phyloP scores from a whole-genome alignment of 1,140 invertebrate genomes.

The Aradophagus sp. region DNA sequence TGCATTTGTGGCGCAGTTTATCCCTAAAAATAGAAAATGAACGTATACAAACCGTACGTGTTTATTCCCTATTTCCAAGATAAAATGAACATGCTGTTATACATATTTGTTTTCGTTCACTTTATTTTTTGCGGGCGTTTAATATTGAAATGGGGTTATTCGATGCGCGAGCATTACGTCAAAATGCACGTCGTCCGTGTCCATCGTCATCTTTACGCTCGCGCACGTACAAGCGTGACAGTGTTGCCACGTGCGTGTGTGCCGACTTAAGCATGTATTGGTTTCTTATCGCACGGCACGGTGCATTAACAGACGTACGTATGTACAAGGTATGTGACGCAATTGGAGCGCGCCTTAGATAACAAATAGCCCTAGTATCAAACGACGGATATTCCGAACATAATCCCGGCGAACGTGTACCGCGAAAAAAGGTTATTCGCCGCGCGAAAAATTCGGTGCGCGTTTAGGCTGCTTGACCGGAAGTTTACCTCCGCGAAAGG shows the following conservation, averaged over 20 bases:
- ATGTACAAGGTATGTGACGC: slow-evolving; percentile 50
- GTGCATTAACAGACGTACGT: slow-evolving; percentile 49
- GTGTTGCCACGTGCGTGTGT: slow-evolving; percentile 6
- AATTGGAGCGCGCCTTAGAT: slow-evolving; percentile 51
- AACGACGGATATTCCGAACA: slow-evolving; percentile 24
- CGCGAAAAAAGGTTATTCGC: too few species aligned
- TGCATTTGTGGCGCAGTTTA: too few species aligned
- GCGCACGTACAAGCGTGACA: neutral
- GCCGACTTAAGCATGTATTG: neutral
- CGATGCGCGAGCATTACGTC: slow-evolving; percentile 39
- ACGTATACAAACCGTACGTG: too few species aligned
- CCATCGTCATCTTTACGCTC: slow-evolving; percentile 42
- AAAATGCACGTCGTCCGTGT: slow-evolving; percentile 45
- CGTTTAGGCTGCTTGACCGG: too few species aligned
- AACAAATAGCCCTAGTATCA: slow-evolving; percentile 30
- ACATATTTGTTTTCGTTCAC: neutral
- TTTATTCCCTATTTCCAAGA: too few species aligned
- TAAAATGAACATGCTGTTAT: too few species aligned
- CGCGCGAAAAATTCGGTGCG: too few species aligned
- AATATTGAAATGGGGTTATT: slow-evolving; percentile 43
- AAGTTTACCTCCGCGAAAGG: too few species aligned
- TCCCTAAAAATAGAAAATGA: too few species aligned
- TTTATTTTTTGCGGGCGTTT: slow-evolving; percentile 21
- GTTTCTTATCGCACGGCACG: slow-evolving; percentile 6
- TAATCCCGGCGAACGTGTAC: neutral